Conservation (phyloP, 2,888 invertebrate genomes). For the Lithodes maja region DNA sequence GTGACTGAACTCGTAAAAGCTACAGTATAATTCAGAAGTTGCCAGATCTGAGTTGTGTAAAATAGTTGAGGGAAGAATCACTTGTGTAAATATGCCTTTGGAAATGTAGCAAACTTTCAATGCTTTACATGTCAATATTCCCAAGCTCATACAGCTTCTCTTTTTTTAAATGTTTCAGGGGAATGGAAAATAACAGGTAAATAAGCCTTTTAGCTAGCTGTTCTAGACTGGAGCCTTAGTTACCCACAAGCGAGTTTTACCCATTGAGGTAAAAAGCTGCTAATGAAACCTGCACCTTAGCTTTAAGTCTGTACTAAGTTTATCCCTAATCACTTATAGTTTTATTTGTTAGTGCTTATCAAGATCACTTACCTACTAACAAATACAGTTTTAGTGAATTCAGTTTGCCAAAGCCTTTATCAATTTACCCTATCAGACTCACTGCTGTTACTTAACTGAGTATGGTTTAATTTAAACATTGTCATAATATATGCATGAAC, state of each 20-base stretch:
- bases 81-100: not conserved
- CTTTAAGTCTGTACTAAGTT: conserved; percentile 18
- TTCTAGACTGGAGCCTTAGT: conserved; percentile 40
- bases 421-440: conserved; percentile 24
- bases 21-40: too few relatives aligned
- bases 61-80: too few relatives aligned
- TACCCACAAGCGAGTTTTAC: conserved; percentile 11
- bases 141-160: conserved; percentile 52
- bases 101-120: conserved; percentile 24
- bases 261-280: conserved; percentile 27
- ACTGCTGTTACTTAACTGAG: conserved; percentile 30
- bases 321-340: conserved; percentile 20
- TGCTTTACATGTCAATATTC: conserved; percentile 44
- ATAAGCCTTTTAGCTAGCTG: conserved; percentile 44
- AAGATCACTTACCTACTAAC: conserved; percentile 18
- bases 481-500: too few relatives aligned
- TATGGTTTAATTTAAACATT: not conserved
- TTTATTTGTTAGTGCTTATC: conserved; percentile 28
- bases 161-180: conserved; percentile 57
- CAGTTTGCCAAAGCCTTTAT: conserved; percentile 15
- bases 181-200: conserved; percentile 59
- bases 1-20: too few relatives aligned
- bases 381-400: conserved; percentile 2
- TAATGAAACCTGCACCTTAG: conserved; percentile 44
- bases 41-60: too few relatives aligned